phyloP scores from a whole-genome alignment of 2,797 vertebrate species.

The Pachyuromys duprasi region DNA sequence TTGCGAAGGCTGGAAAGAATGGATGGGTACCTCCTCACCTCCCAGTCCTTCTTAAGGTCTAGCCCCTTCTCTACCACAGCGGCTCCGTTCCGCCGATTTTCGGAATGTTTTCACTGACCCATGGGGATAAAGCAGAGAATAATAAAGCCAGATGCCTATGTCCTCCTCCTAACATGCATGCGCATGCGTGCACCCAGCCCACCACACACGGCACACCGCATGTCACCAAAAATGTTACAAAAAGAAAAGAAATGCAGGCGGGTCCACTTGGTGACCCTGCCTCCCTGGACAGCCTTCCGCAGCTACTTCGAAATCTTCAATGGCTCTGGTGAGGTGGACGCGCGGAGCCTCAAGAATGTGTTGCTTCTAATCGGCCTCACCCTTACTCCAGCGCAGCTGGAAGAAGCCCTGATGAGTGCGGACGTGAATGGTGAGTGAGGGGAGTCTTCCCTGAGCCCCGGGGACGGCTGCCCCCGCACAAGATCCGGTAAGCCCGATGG shows the following conservation, averaged over 20 bases:
- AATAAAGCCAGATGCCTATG: not conserved
- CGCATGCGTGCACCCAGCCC: not conserved
- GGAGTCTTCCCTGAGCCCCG: not conserved
- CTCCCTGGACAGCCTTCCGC: constrained; percentile 68
- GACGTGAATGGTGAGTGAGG: constrained; percentile 66
- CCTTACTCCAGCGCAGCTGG: constrained; percentile 52
- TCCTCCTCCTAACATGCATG: not conserved
- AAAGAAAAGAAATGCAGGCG: not conserved
- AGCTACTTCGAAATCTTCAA: constrained; percentile 79
- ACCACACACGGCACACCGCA: not conserved
- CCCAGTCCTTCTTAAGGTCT: not conserved
- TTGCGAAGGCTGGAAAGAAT: not conserved
- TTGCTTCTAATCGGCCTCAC: constrained; percentile 63
- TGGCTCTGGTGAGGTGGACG: constrained; percentile 52
- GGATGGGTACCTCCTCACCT: fast-evolving
- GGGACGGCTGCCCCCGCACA: fast-evolving
- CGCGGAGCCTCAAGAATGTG: constrained; percentile 55
- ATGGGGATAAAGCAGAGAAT: too few species aligned
- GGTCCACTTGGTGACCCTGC: fast-evolving
- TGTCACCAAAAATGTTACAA: too few species aligned
- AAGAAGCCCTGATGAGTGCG: constrained; percentile 67
- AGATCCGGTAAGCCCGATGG: fast-evolving
- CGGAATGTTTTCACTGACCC: not conserved
- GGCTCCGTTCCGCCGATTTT: not conserved
- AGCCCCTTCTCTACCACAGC: not conserved